A percentile compares a stretch with the other conserved stretches of the same genome.
These are phyloP conservation scores for Suillia variegata DNA, from an alignment of 2,888 invertebrate species.

Conservation along the genomic window DNA sequence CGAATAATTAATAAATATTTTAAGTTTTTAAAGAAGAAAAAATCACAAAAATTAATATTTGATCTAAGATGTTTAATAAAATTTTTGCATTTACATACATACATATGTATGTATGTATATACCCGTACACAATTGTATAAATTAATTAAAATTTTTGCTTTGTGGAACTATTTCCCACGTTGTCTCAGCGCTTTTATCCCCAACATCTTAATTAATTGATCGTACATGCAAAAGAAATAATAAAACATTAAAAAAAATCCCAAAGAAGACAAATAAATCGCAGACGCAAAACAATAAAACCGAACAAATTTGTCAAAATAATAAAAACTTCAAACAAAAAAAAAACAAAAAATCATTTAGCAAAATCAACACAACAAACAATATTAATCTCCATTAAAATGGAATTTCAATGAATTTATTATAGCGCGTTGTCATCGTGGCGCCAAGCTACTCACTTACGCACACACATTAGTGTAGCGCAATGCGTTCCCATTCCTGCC, in stretches of 20 bases:
- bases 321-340: no score
- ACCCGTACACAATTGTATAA: no score
- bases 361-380: conserved; percentile 41
- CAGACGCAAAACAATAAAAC: no score
- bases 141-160: no score
- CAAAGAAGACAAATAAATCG: no score
- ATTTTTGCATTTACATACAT: no score
- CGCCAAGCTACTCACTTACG: conserved; percentile 34
- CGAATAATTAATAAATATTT: no score
- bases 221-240: not conserved
- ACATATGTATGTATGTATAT: no score
- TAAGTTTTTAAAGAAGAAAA: no score
- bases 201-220: not conserved
- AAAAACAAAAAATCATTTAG: conserved; percentile 41
- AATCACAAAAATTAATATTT: no score
- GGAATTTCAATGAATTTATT: conserved; percentile 52
- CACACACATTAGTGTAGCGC: conserved; percentile 15
- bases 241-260: conserved; percentile 19
- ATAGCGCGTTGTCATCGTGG: conserved; percentile 34
- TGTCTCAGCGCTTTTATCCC: not conserved
- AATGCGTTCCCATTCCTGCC: not conserved
- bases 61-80: no score
- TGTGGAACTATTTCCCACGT: not conserved
- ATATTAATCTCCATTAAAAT: conserved; percentile 56
- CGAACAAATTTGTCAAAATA: no score